Conservation (phyloP, 2,888 invertebrate species). For the Icerya purchasi region DNA sequence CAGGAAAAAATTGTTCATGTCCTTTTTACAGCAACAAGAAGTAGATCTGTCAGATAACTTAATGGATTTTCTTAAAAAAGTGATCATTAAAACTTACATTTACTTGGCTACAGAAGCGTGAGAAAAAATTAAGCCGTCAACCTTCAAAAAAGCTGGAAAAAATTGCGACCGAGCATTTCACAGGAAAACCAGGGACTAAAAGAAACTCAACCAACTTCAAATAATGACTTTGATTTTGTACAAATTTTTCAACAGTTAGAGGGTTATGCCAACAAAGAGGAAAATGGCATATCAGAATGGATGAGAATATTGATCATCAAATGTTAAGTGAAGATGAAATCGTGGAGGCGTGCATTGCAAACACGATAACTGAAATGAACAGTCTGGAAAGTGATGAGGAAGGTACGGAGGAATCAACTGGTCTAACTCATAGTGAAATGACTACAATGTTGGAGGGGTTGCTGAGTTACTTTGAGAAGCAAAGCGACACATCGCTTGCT, state of each 20-base stretch:
- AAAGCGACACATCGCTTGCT: slow-evolving; percentile 10
- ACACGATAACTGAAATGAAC: slow-evolving; percentile 8
- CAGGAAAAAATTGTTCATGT: slow-evolving; percentile 14
- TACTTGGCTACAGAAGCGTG: slow-evolving; percentile 12
- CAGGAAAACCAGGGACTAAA: slow-evolving; percentile 1
- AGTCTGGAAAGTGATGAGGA: slow-evolving; percentile 8
- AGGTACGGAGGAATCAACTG: slow-evolving; percentile 9
- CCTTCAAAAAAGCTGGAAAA: slow-evolving; percentile 15
- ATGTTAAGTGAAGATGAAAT: slow-evolving; percentile 11
- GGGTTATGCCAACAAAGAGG: slow-evolving; percentile 6
- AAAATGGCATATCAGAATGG: slow-evolving; percentile 4
- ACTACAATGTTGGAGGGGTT: slow-evolving; percentile 12
- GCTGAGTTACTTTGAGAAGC: slow-evolving; percentile 12
- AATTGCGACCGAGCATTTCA: slow-evolving; percentile 8
- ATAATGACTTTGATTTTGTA: slow-evolving; percentile 7
- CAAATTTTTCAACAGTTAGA: slow-evolving; percentile 11
- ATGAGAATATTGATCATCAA: slow-evolving; percentile 11
- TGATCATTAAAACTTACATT: slow-evolving; percentile 8
- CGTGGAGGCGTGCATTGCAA: slow-evolving; percentile 7
- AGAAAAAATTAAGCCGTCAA: slow-evolving; percentile 12
- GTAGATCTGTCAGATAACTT: slow-evolving; percentile 10
- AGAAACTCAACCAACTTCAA: slow-evolving; percentile 6
- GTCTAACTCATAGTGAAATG: slow-evolving; percentile 9
- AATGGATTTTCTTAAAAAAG: too few relatives aligned
- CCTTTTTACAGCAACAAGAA: slow-evolving; percentile 13